Conservation (phyloP, 1,140 invertebrate species). For the Mamestra configurata region DNA sequence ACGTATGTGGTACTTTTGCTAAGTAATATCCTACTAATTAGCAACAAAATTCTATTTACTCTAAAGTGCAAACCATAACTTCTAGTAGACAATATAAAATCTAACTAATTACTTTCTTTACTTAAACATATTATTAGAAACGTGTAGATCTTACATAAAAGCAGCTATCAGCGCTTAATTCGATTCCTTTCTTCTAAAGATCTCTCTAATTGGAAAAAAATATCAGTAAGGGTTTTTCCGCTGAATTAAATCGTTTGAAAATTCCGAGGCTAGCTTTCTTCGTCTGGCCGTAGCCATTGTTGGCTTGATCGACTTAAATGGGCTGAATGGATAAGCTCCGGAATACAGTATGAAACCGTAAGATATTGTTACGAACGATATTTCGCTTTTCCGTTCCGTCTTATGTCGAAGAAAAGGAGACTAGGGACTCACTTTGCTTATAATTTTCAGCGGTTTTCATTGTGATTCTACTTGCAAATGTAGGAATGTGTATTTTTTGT, state of each 20-base stretch:
- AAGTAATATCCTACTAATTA: neutral
- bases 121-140: conserved; percentile 26
- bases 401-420: neutral
- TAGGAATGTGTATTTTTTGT: too few relatives aligned
- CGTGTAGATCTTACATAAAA: conserved; percentile 1
- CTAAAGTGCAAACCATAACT: neutral
- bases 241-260: conserved; percentile 51
- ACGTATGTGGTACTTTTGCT: neutral
- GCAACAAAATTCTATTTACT: neutral
- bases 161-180: conserved; percentile 32
- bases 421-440: too few relatives aligned
- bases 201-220: conserved; percentile 50
- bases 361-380: conserved; percentile 44
- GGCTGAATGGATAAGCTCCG: conserved; percentile 47
- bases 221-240: conserved; percentile 42
- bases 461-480: too few relatives aligned
- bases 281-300: conserved; percentile 40
- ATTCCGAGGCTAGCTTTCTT: conserved; percentile 38
- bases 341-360: conserved; percentile 43
- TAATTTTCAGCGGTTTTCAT: neutral
- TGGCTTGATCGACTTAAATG: conserved; percentile 44
- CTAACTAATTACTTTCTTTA: neutral
- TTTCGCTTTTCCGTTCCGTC: conserved; percentile 2
- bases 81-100: conserved; percentile 1
- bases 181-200: conserved; percentile 33